Percentiles rank a stretch among this genome's conserved stretches.
Evolutionary conservation across 2,888 invertebrate genomes (phyloP).

Genomic region (Tipula unca): DNA sequence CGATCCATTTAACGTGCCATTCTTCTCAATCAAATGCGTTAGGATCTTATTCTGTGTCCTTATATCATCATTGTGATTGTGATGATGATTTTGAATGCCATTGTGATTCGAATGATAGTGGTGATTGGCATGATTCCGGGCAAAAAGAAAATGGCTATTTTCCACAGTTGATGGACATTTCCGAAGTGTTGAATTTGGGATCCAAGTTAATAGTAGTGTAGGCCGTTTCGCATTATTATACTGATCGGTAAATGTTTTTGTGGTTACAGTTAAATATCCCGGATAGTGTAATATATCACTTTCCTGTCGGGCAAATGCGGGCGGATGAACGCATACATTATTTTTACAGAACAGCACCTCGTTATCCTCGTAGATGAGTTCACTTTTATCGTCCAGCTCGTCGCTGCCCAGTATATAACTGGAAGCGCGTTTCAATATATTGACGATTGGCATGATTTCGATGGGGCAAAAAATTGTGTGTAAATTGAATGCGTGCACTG

Average conservation of each 20-base stretch:
- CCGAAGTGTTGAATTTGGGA: conserved; percentile 81
- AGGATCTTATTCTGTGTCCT: conserved; percentile 21
- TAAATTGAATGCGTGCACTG: neutral
- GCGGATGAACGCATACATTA: conserved; percentile 95
- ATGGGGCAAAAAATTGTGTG: neutral
- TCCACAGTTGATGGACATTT: conserved; percentile 73
- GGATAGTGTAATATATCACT: conserved; percentile 84
- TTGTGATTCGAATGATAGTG: neutral
- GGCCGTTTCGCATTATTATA: conserved; percentile 67
- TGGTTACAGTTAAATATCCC: conserved; percentile 81
- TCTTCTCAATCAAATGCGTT: conserved; percentile 9
- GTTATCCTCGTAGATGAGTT: conserved; percentile 65
- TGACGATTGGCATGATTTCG: conserved; percentile 60
- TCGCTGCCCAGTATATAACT: conserved; percentile 68
- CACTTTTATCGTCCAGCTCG: conserved; percentile 50
- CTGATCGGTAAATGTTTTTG: conserved; percentile 68
- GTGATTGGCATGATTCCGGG: neutral
- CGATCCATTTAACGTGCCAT: conserved; percentile 2
- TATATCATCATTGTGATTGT: conserved; percentile 25
- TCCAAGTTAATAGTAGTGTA: conserved; percentile 88
- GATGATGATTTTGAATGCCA: conserved; percentile 15
- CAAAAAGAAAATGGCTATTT: conserved; percentile 35
- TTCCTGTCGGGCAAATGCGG: conserved; percentile 71
- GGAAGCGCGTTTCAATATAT: conserved; percentile 68
- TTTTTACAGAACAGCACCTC: conserved; percentile 88